These are phyloP conservation scores for Saxidomus purpurata DNA, from an alignment of 1,140 invertebrate species.

Conservation along the genomic window DNA sequence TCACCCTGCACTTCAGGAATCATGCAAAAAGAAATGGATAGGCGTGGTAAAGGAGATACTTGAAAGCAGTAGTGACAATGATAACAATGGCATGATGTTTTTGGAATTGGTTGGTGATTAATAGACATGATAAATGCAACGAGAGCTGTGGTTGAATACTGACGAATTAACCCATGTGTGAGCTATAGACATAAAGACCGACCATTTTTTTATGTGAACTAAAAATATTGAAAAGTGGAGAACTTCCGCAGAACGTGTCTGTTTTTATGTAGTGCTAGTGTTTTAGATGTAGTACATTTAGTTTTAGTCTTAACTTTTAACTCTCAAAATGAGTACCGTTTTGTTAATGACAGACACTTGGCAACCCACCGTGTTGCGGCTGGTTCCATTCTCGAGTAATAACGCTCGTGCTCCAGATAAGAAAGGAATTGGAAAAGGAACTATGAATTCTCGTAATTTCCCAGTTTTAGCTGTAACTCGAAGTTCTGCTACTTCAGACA, in stretches of 20 bases:
- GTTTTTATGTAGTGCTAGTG: conserved; percentile 40
- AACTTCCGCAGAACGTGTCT: not conserved
- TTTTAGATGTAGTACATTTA: conserved; percentile 32
- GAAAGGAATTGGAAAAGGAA: not conserved
- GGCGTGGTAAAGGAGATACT: too few species aligned
- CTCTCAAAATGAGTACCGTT: conserved; percentile 70
- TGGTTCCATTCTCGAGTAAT: conserved; percentile 76
- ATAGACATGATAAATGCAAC: too few species aligned
- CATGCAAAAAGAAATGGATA: too few species aligned
- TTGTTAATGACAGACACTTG: conserved; percentile 73
- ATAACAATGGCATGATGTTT: too few species aligned
- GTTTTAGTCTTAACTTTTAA: not conserved
- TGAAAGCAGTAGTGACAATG: too few species aligned
- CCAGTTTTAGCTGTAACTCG: conserved; percentile 76
- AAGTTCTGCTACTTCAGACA: conserved; percentile 29
- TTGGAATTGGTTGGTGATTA: too few species aligned
- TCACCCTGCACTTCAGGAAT: not conserved
- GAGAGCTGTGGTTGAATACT: too few species aligned
- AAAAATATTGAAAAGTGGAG: conserved; percentile 11
- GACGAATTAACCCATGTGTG: too few species aligned
- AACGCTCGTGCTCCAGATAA: conserved; percentile 39
- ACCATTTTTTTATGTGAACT: not conserved
- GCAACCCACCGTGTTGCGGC: conserved; percentile 76
- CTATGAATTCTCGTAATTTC: conserved; percentile 58
- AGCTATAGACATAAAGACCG: too few species aligned